phyloP scores from a whole-genome alignment of 2,113 vertebrate genomes.

The Mesitornis unicolor region DNA sequence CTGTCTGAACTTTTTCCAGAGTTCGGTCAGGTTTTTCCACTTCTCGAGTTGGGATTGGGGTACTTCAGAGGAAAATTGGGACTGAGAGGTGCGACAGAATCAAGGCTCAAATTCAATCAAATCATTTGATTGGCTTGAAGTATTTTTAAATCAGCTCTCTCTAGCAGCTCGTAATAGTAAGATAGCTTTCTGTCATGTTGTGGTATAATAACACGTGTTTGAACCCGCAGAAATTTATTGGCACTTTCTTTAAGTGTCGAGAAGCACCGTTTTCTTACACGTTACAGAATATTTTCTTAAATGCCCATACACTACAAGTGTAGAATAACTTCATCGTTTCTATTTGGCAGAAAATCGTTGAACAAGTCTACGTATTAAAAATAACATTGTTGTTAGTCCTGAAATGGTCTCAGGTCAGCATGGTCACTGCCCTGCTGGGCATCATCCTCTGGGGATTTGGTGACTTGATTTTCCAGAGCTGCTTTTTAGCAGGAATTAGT shows the following conservation, averaged over 20 bases:
- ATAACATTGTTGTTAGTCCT: not conserved
- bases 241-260: not conserved
- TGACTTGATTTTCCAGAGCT: not conserved
- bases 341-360: not conserved
- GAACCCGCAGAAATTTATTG: not conserved
- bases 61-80: not conserved
- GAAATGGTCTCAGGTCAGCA: not conserved
- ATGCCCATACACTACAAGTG: not conserved
- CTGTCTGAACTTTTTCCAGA: not conserved
- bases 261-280: not conserved
- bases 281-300: not conserved
- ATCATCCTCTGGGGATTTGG: not conserved
- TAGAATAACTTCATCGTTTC: not conserved
- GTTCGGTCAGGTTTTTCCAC: not conserved
- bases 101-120: not conserved
- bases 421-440: not conserved
- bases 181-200: not conserved
- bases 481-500: not conserved
- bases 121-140: not conserved
- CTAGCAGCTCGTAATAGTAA: not conserved
- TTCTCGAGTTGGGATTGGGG: not conserved
- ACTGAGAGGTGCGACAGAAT: not conserved
- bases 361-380: not conserved
- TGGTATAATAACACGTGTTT: not conserved
- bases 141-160: not conserved